Conservation (phyloP, 2,888 invertebrate species). For the Phania funesta region DNA sequence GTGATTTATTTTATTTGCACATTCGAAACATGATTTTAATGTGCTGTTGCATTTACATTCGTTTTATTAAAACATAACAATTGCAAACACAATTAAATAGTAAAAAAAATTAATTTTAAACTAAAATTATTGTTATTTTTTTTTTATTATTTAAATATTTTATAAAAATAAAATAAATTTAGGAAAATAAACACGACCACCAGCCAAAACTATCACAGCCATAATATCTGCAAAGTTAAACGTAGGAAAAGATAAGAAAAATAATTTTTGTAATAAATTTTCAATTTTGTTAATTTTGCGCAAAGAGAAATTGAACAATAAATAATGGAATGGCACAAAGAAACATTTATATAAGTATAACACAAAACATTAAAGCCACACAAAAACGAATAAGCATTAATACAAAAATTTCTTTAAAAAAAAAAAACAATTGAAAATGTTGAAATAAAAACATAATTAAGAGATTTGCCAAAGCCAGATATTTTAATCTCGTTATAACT, state of each 20-base stretch:
- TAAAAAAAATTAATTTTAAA: background rate
- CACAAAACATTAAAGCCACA: slow-evolving; percentile 21
- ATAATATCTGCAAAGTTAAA: slow-evolving; percentile 75
- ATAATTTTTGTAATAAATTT: slow-evolving; percentile 44
- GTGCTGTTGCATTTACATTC: slow-evolving; percentile 29
- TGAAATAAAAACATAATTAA: background rate
- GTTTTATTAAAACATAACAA: background rate
- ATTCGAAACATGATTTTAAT: background rate
- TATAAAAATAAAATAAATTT: slow-evolving; percentile 68
- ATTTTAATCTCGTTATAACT: too few species aligned
- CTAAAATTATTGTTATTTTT: slow-evolving; percentile 15
- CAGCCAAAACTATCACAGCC: slow-evolving; percentile 75
- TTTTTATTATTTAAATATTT: slow-evolving; percentile 41
- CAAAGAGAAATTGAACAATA: slow-evolving; percentile 5
- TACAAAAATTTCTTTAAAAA: background rate
- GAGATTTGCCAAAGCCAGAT: too few species aligned
- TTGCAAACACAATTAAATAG: background rate
- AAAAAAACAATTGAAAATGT: background rate
- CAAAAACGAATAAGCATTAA: background rate
- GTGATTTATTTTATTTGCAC: background rate
- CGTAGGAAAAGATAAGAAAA: slow-evolving; percentile 57
- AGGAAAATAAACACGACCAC: slow-evolving; percentile 74
- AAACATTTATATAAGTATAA: too few species aligned
- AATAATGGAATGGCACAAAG: slow-evolving; percentile 11
- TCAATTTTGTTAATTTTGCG: background rate